These are phyloP conservation scores for Vespertilio murinus DNA, from an alignment of 2,797 vertebrate species.

Conservation along the genomic window DNA sequence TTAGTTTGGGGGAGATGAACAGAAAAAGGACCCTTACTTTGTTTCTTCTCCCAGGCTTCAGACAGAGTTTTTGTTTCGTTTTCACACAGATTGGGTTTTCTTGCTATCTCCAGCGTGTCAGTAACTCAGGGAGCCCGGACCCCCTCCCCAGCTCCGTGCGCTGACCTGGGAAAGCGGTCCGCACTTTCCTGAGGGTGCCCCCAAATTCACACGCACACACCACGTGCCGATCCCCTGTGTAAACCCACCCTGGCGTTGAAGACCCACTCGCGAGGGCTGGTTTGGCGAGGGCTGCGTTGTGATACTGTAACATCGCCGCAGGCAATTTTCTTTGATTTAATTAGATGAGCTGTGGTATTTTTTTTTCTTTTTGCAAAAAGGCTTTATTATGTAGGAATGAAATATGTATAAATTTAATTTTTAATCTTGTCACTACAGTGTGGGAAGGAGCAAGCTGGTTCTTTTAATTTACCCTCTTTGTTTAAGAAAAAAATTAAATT, in stretches of 20 bases:
- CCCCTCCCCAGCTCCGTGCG: not conserved
- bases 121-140: not conserved
- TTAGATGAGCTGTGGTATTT: constrained; percentile 87
- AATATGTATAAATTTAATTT: constrained; percentile 92
- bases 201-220: constrained; percentile 43
- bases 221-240: constrained; percentile 68
- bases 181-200: constrained; percentile 64
- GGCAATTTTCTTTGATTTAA: constrained; percentile 91
- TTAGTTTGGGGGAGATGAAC: not conserved
- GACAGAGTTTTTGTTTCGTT: not conserved
- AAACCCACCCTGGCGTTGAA: constrained; percentile 79
- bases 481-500: constrained; percentile 87
- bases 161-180: not conserved
- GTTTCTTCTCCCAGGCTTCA: not conserved
- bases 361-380: constrained; percentile 85
- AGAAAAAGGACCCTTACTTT: fast-evolving
- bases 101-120: not conserved
- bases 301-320: constrained; percentile 83
- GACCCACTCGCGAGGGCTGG: constrained; percentile 83
- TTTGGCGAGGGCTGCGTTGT: constrained; percentile 85
- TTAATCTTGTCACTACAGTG: constrained; percentile 89
- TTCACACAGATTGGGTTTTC: not conserved
- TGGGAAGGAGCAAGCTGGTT: constrained; percentile 86
- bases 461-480: constrained; percentile 88
- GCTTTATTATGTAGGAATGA: constrained; percentile 90